Evolutionary conservation across 2,113 vertebrate genomes (phyloP).

Genomic region (Sylvietta virens): DNA sequence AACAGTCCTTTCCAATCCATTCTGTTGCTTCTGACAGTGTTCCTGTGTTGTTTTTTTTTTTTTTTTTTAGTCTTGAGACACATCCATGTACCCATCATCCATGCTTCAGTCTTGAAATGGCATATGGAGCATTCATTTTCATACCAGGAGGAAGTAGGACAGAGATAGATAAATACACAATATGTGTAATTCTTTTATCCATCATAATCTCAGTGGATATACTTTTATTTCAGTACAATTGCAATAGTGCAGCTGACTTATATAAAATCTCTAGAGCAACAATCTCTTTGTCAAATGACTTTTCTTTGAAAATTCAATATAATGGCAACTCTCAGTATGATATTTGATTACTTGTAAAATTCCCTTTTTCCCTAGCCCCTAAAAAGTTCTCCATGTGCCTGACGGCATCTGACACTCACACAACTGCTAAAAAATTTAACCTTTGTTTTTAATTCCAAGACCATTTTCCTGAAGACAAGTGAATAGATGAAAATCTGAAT

Average conservation of each 20-base stretch:
- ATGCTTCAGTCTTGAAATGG: not conserved
- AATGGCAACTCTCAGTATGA: not conserved
- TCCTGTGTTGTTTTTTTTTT: not conserved
- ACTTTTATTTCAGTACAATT: conserved; percentile 19
- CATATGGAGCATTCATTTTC: not conserved
- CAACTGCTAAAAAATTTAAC: not conserved
- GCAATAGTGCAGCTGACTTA: not conserved
- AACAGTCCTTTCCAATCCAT: not conserved
- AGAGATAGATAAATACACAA: not conserved
- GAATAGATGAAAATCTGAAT: not conserved
- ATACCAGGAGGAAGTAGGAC: not conserved
- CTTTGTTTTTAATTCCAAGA: not conserved
- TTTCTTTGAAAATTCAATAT: conserved; percentile 16
- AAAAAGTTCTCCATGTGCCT: not conserved
- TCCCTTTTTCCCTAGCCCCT: not conserved
- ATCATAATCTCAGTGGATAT: not conserved
- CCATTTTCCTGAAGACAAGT: not conserved
- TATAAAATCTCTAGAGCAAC: not conserved
- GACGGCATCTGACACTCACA: not conserved
- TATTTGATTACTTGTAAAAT: conserved; percentile 17
- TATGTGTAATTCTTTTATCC: conserved; percentile 3
- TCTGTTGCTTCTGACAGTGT: not conserved
- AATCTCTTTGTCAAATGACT: not conserved
- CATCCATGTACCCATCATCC: not conserved
- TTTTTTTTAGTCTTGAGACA: not conserved